phyloP scores from a whole-genome alignment of 1,140 invertebrate genomes.

The Ceratina australensis region DNA sequence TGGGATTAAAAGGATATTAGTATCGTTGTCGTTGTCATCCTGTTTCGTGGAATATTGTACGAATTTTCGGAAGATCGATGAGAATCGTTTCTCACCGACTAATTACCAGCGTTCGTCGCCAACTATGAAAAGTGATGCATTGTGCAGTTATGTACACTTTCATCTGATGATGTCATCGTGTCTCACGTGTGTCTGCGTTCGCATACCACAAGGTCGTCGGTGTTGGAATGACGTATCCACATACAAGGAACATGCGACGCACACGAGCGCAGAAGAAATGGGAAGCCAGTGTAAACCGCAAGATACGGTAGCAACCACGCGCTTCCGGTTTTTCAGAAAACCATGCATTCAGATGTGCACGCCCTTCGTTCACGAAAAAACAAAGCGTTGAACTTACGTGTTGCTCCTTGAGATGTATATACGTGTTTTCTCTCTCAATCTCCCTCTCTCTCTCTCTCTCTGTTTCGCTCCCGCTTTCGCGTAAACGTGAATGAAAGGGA shows the following conservation, averaged over 20 bases:
- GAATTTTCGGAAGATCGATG: neutral
- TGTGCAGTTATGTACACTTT: constrained; percentile 74
- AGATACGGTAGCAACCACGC: constrained; percentile 28
- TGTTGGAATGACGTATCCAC: constrained; percentile 36
- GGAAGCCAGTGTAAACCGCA: constrained; percentile 20
- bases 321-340: constrained; percentile 44
- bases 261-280: constrained; percentile 10
- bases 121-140: constrained; percentile 68
- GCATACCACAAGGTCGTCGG: constrained; percentile 61
- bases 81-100: neutral
- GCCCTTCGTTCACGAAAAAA: constrained; percentile 8
- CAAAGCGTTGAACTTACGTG: constrained; percentile 21
- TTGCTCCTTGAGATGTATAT: neutral
- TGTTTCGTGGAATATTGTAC: neutral
- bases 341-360: neutral
- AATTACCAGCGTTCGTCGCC: constrained; percentile 33
- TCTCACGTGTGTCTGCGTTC: constrained; percentile 59
- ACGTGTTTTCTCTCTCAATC: no score
- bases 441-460: neutral
- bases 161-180: constrained; percentile 74
- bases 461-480: no score
- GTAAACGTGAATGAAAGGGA: neutral
- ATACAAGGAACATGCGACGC: neutral
- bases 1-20: neutral
- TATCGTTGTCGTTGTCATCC: neutral